Evolutionary conservation across 2,797 vertebrate genomes (phyloP).

Genomic region (Hoplostethus atlanticus): DNA sequence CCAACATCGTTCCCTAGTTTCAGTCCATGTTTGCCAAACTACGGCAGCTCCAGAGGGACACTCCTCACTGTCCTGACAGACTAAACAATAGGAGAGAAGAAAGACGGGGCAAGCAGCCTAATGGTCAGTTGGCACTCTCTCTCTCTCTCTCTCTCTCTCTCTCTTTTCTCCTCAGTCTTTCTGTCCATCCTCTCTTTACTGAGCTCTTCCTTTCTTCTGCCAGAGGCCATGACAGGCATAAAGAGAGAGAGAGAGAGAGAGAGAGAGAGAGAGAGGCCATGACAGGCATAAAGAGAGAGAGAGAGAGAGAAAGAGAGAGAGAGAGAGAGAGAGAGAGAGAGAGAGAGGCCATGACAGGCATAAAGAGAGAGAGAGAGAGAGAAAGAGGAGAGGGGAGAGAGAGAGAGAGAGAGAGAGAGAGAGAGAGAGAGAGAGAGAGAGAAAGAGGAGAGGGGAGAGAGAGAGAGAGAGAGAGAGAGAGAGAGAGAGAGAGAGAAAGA

Average conservation of each 20-base stretch:
- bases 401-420: constrained; percentile 8
- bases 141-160: constrained; percentile 18
- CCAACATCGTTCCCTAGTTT: constrained; percentile 12
- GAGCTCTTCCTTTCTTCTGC: constrained; percentile 34
- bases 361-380: background rate
- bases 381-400: constrained; percentile 7
- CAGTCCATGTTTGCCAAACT: constrained; percentile 38
- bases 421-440: background rate
- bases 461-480: background rate
- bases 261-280: no score
- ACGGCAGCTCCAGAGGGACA: constrained; percentile 33
- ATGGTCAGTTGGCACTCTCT: constrained; percentile 46
- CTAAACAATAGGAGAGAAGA: constrained; percentile 45
- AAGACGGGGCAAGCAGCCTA: constrained; percentile 41
- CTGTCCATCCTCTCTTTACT: constrained; percentile 16
- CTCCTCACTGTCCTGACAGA: constrained; percentile 49
- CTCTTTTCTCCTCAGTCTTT: constrained; percentile 11
- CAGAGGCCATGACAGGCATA: background rate
- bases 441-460: constrained; percentile 11
- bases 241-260: no score
- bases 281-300: no score
- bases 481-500: background rate
- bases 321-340: no score
- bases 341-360: no score
- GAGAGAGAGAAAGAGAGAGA: no score